These are phyloP conservation scores for Neodontobutis hainanensis DNA, from an alignment of 2,113 vertebrate genomes.

Conservation along the genomic window DNA sequence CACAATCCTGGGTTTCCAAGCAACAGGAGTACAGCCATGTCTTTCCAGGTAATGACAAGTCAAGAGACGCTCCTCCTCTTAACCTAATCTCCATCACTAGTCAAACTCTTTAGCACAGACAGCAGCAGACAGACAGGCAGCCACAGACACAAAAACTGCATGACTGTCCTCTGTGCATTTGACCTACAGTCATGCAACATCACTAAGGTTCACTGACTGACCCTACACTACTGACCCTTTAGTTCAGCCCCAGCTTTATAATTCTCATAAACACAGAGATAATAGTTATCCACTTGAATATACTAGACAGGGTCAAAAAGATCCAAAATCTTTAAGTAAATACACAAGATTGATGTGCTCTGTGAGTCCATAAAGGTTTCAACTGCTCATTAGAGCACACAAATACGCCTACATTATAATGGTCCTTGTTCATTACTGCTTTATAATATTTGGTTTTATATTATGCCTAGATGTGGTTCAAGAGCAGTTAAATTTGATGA, in stretches of 20 bases:
- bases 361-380: too few relatives aligned
- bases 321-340: too few relatives aligned
- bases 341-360: too few relatives aligned
- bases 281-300: too few relatives aligned
- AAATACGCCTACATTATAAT: background rate
- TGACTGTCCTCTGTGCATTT: conserved; percentile 24
- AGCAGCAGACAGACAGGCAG: conserved; percentile 24
- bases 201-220: conserved; percentile 17
- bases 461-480: background rate
- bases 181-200: conserved; percentile 11
- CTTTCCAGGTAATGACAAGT: conserved; percentile 65
- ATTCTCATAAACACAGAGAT: too few relatives aligned
- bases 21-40: conserved; percentile 56
- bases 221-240: background rate
- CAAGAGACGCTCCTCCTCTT: conserved; percentile 57
- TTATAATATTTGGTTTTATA: background rate
- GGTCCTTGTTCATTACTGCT: too few relatives aligned
- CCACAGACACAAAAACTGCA: conserved; percentile 29
- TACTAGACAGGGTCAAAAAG: too few relatives aligned
- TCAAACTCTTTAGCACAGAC: conserved; percentile 46
- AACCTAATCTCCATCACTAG: conserved; percentile 53
- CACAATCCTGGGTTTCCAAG: conserved; percentile 54
- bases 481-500: background rate
- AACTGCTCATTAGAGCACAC: background rate
- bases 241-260: too few relatives aligned